Evolutionary conservation across 2,888 invertebrate species (phyloP).

Genomic region (Saturnia pavonia): DNA sequence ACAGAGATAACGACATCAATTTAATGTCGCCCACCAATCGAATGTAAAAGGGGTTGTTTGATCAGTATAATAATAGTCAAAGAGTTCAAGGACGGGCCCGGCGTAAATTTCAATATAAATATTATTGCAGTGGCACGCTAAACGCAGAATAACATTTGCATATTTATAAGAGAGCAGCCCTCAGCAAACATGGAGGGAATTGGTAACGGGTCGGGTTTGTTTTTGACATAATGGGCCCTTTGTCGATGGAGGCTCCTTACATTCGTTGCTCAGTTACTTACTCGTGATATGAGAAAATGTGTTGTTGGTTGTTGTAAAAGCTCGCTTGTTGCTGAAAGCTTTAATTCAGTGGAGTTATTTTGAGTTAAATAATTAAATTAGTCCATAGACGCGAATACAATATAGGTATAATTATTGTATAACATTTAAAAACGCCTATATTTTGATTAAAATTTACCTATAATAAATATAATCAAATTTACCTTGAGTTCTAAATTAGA

Average conservation of each 20-base stretch:
- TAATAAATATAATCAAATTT: too few relatives aligned
- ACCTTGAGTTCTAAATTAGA: too few relatives aligned
- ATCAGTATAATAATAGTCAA: conserved; percentile 61
- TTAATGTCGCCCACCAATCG: conserved; percentile 41
- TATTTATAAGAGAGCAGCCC: conserved; percentile 77
- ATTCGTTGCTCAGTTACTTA: conserved; percentile 54
- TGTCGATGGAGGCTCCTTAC: conserved; percentile 60
- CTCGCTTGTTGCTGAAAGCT: conserved; percentile 7
- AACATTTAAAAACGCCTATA: too few relatives aligned
- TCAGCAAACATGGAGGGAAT: conserved; percentile 72
- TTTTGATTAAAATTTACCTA: too few relatives aligned
- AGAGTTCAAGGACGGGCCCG: conserved; percentile 67
- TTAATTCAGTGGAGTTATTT: neutral
- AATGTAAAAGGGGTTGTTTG: conserved; percentile 66
- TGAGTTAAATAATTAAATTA: neutral
- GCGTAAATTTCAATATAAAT: conserved; percentile 74
- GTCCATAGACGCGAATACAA: too few relatives aligned
- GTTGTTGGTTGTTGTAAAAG: conserved; percentile 10
- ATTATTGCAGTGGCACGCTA: conserved; percentile 74
- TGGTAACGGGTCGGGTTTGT: conserved; percentile 65
- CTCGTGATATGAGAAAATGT: conserved; percentile 21
- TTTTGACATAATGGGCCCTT: conserved; percentile 74
- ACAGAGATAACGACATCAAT: conserved; percentile 50
- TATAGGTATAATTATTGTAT: too few relatives aligned
- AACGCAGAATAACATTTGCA: conserved; percentile 78